Base-by-base conservation (phyloP, 1,140 invertebrate species). In the Battus philenor region DNA sequence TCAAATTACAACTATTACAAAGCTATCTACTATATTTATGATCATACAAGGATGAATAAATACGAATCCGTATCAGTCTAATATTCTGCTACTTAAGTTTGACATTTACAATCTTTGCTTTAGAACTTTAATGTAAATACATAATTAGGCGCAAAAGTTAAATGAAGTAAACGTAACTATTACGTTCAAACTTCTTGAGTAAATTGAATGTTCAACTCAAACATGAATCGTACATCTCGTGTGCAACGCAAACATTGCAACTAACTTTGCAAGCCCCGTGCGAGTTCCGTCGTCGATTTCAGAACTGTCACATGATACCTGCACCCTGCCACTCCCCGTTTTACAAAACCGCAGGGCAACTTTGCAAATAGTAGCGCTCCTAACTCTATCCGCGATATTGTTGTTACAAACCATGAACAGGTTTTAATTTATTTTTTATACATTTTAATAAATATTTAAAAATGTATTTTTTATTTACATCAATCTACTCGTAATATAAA, bases 261-360 rank as follows among this genome's bases (percentile, higher is more conserved):
- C 43, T 33, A 44, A 44, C 43, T 44, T 15, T 10, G 30, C n/a
- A 45, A 54, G 50, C 32, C 54, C 24, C 31, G 52, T 31, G 44
- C 46, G 69, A 69, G 57, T 68, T 66, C 54, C 52, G 57, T 57
- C 62, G 56, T 67, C 65, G 63, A 73, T 73, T 68, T 59, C 56
- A 54, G 49, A 69, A 62, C 59, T 69, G 60, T 68, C 65, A 56
- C 59, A 46, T 52, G 48, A 59, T 59, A 65, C 65, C 55, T 66
- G 51, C 30, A 36, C 43, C 29, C 50, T 43, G 16, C 43, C 24
- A 27, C 24, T 27, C 9, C 29, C 9, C 29, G 29, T 30, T 3
- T 30, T 11, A 10, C 29, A 11, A 30, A 30, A 44, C 43, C 46
- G 24, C 38, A 30, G 36, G 36, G 45, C 36, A 54, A 64, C 12